phyloP scores from a whole-genome alignment of 2,113 vertebrate species.

The Regulus satrapa region DNA sequence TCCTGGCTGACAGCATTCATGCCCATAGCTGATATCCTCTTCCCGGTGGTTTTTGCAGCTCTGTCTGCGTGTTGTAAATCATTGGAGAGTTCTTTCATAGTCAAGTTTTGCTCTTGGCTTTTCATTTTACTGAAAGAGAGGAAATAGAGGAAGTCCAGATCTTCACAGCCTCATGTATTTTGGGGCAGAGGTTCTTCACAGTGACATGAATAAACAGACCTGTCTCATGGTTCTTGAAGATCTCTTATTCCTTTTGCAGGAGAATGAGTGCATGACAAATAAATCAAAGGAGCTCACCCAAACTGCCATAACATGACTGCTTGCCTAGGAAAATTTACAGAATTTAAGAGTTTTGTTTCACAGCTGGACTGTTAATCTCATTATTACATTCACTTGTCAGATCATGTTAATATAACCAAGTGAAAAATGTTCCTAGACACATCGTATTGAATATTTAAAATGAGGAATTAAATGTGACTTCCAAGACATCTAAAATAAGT shows the following conservation, averaged over 20 bases:
- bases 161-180: neutral
- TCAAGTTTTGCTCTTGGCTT: neutral
- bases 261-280: neutral
- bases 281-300: neutral
- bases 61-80: neutral
- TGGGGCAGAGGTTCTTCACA: neutral
- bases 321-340: neutral
- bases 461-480: neutral
- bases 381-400: neutral
- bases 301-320: neutral
- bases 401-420: neutral
- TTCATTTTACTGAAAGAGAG: neutral
- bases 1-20: neutral
- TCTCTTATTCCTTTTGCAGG: neutral
- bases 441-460: neutral
- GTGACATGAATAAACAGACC: neutral
- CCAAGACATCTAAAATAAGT: neutral
- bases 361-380: neutral
- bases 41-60: neutral
- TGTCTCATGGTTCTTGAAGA: neutral
- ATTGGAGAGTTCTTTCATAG: neutral
- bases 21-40: neutral
- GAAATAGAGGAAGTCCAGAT: neutral
- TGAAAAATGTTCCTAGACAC: neutral
- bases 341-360: neutral